A percentile compares a stretch with the other conserved stretches of the same genome.
Conservation (phyloP, 1,140 invertebrate genomes). For the Sitophilus oryzae region DNA sequence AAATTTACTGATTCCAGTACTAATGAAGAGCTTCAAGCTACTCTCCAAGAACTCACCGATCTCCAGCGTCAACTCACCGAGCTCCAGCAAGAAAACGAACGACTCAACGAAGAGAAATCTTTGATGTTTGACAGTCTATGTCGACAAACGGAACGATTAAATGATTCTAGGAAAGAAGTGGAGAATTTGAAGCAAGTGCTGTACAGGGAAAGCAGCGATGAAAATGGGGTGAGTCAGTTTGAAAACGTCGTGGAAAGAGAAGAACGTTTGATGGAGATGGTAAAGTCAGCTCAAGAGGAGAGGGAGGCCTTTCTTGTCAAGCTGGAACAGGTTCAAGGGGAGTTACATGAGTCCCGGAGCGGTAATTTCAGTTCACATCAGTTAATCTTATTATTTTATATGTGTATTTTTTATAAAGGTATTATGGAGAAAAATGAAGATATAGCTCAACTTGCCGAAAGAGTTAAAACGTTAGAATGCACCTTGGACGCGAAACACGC, state of each 20-base stretch:
- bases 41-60: slow-evolving; percentile 85
- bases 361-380: slow-evolving; percentile 22
- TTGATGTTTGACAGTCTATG: slow-evolving; percentile 86
- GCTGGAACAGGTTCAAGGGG: slow-evolving; percentile 68
- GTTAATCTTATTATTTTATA: not conserved
- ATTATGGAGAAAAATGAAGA: slow-evolving; percentile 45
- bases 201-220: slow-evolving; percentile 45
- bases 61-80: slow-evolving; percentile 79
- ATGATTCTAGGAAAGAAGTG: slow-evolving; percentile 70
- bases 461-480: slow-evolving; percentile 61
- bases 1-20: slow-evolving; percentile 54
- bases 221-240: slow-evolving; percentile 51
- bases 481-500: slow-evolving; percentile 62
- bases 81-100: slow-evolving; percentile 80
- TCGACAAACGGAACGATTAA: slow-evolving; percentile 84
- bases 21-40: slow-evolving; percentile 93
- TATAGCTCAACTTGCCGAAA: slow-evolving; percentile 59
- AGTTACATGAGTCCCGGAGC: slow-evolving; percentile 50
- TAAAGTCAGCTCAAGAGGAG: slow-evolving; percentile 80
- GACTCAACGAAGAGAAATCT: slow-evolving; percentile 79
- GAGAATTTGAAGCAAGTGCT: slow-evolving; percentile 39
- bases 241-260: slow-evolving; percentile 69
- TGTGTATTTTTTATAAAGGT: slow-evolving; percentile 29
- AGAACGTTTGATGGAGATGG: slow-evolving; percentile 74
- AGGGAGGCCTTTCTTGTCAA: slow-evolving; percentile 66